These are phyloP conservation scores for Australoheros scitulus DNA, from an alignment of 2,113 vertebrate species.

Conservation along the genomic window DNA sequence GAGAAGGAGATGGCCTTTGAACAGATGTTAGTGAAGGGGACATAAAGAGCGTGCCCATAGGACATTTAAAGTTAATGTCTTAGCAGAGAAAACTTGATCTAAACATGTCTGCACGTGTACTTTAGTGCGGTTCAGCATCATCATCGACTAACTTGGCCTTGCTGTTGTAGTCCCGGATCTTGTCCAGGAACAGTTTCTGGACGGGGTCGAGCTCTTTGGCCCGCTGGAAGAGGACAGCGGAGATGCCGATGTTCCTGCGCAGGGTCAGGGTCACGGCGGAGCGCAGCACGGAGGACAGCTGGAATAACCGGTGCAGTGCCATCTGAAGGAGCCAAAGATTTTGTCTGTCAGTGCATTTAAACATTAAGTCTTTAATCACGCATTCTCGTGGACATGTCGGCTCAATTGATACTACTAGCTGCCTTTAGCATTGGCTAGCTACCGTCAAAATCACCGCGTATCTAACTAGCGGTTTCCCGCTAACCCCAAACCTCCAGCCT, in stretches of 20 bases:
- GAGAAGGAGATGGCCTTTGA: background rate
- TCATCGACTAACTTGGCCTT: constrained; percentile 89
- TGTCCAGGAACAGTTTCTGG: constrained; percentile 96
- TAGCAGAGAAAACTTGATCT: too few relatives aligned
- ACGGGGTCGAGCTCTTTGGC: constrained; percentile 89
- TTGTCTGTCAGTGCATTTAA: background rate
- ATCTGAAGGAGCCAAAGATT: constrained; percentile 72
- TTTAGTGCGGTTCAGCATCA: background rate
- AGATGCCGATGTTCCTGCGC: constrained; percentile 90
- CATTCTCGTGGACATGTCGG: background rate
- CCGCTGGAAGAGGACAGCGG: constrained; percentile 86
- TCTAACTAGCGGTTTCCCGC: background rate
- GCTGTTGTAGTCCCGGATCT: constrained; percentile 90
- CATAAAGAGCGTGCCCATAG: background rate
- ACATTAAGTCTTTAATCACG: background rate
- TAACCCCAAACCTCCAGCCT: background rate
- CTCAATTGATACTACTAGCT: background rate
- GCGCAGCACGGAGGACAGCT: constrained; percentile 82
- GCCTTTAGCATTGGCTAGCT: background rate
- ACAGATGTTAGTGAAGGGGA: background rate
- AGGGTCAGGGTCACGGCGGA: constrained; percentile 78
- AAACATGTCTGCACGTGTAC: too few relatives aligned
- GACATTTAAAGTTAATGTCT: background rate
- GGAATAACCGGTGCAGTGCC: constrained; percentile 84
- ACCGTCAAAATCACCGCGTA: background rate